A percentile compares a stretch with the other conserved stretches of the same genome.
Conservation (phyloP, 2,113 vertebrate genomes). For the Tetrax tetrax region DNA sequence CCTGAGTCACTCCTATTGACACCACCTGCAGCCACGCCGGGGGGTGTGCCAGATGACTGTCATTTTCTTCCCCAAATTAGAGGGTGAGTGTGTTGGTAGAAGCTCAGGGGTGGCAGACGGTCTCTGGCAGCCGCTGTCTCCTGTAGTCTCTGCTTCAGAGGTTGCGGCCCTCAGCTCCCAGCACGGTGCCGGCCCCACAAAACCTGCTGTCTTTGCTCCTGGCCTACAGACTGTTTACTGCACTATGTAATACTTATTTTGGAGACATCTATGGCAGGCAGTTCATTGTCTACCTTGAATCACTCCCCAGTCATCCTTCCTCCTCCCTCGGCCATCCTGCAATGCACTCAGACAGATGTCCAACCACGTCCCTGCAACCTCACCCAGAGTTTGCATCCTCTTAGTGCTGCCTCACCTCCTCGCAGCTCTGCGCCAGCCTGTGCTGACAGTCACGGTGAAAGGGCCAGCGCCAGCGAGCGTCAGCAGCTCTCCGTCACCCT, state of each 20-base stretch:
- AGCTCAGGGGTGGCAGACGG: neutral
- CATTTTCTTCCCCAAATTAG: neutral
- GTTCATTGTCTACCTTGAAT: neutral
- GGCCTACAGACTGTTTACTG: neutral
- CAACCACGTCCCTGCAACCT: neutral
- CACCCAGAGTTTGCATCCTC: neutral
- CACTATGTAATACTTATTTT: neutral
- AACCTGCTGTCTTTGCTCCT: neutral
- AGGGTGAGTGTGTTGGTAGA: neutral
- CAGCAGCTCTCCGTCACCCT: neutral
- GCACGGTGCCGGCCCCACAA: neutral
- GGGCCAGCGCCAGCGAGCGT: neutral
- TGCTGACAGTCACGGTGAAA: neutral
- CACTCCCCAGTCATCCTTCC: neutral
- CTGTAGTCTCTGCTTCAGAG: neutral
- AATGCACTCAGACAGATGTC: neutral
- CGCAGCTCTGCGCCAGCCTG: neutral
- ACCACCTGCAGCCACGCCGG: neutral
- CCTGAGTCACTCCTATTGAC: neutral
- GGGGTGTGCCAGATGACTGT: neutral
- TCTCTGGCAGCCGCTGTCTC: neutral
- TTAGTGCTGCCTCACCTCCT: neutral
- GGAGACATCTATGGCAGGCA: neutral
- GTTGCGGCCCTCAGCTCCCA: neutral
- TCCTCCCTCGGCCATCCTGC: neutral